Evolutionary conservation across 2,113 vertebrate species (phyloP).

Genomic region (Parus major): DNA sequence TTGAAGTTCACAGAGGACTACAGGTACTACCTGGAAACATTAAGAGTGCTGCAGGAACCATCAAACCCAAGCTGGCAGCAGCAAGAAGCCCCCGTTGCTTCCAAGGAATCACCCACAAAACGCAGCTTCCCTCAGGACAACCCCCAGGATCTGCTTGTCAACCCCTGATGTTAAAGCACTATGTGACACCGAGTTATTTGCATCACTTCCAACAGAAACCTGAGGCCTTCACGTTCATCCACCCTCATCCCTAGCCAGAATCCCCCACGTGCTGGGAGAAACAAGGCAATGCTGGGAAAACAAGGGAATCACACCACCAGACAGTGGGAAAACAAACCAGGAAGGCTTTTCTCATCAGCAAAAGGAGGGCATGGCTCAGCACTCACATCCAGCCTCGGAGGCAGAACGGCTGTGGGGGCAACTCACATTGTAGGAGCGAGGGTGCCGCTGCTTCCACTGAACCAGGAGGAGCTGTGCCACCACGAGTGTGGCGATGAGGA

Average conservation of each 20-base stretch:
- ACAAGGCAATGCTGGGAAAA: neutral
- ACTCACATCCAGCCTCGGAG: fast-evolving
- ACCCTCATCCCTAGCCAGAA: neutral
- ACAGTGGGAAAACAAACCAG: neutral
- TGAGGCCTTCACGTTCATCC: neutral
- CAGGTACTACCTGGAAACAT: neutral
- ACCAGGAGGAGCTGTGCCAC: slow-evolving; percentile 94
- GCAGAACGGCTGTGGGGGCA: neutral
- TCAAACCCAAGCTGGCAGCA: neutral
- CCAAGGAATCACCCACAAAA: neutral
- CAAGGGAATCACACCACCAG: too few relatives aligned
- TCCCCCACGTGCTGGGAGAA: fast-evolving
- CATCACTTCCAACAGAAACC: neutral
- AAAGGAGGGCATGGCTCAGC: fast-evolving
- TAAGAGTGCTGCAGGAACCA: neutral
- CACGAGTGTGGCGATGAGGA: slow-evolving; percentile 95
- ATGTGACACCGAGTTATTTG: fast-evolving
- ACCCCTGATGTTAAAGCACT: neutral
- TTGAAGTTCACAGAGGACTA: neutral
- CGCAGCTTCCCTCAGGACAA: neutral
- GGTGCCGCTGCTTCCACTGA: slow-evolving; percentile 97
- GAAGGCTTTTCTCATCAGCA: neutral
- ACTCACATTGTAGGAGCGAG: slow-evolving; percentile 97
- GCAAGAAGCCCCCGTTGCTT: neutral
- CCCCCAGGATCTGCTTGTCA: too few relatives aligned